These are phyloP conservation scores for Styela clava DNA, from an alignment of 23 tunicate genomes.

Conservation along the genomic window DNA sequence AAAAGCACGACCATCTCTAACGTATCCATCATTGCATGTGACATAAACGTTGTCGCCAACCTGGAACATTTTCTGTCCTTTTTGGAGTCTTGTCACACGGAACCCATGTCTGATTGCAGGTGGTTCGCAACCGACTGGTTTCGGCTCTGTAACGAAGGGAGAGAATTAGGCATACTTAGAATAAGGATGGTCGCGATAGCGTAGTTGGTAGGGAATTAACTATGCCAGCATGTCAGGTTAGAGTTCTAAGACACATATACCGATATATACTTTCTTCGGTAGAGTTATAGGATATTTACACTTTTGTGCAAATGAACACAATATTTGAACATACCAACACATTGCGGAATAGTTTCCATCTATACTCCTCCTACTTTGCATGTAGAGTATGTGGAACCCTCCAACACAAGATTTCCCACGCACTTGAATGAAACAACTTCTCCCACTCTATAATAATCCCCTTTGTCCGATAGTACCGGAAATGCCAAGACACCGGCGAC, in stretches of 20 bases:
- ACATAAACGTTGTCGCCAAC: neutral
- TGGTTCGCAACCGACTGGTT: conserved; percentile 8
- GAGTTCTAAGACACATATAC: too few species aligned
- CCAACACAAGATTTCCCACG: neutral
- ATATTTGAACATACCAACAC: neutral
- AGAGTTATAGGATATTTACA: too few species aligned
- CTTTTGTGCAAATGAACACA: too few species aligned
- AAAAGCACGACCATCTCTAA: neutral
- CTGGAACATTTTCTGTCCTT: neutral
- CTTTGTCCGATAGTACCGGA: neutral
- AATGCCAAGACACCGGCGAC: neutral
- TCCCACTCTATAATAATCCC: conserved; percentile 7
- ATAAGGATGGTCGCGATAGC: neutral
- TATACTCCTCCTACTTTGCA: neutral
- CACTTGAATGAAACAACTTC: conserved; percentile 8
- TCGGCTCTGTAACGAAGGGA: neutral
- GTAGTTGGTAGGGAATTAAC: too few species aligned
- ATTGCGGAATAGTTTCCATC: neutral
- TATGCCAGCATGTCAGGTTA: too few species aligned
- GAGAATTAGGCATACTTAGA: neutral
- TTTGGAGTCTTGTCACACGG: neutral
- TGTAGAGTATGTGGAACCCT: neutral
- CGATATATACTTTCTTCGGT: too few species aligned
- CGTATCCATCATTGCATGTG: neutral
- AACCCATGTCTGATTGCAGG: neutral